phyloP scores from a whole-genome alignment of 2,113 vertebrate species.

The Dasypus novemcinctus region DNA sequence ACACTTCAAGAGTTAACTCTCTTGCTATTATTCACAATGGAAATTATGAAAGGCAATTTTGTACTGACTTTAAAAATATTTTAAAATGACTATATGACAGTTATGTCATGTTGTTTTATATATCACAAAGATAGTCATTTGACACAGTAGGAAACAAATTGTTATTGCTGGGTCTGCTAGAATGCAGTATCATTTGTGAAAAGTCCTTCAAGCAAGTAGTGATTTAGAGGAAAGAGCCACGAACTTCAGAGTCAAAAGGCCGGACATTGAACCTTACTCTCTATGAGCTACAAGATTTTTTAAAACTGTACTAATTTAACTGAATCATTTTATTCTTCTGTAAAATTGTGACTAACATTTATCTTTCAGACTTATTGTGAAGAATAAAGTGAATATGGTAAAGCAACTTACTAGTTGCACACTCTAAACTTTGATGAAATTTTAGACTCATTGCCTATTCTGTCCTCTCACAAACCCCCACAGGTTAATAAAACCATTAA shows the following conservation, averaged over 20 bases:
- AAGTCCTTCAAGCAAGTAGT: constrained; percentile 30
- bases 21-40: constrained; percentile 48
- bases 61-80: constrained; percentile 60
- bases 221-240: constrained; percentile 47
- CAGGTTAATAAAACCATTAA: neutral
- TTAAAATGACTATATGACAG: constrained; percentile 53
- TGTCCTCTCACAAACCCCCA: neutral
- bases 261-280: neutral
- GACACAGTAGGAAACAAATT: constrained; percentile 22
- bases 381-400: neutral
- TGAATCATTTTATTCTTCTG: neutral
- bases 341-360: neutral
- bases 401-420: neutral
- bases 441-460: neutral
- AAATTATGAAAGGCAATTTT: constrained; percentile 69
- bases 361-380: neutral
- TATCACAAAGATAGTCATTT: constrained; percentile 44
- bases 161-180: neutral
- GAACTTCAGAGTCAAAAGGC: constrained; percentile 3
- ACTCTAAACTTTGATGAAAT: neutral
- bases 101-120: constrained; percentile 55
- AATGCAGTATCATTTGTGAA: constrained; percentile 44
- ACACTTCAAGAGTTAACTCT: constrained; percentile 68
- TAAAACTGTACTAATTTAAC: neutral
- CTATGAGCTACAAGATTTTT: neutral